Conservation (phyloP, 2,888 invertebrate genomes). For the Podabrus alpinus region DNA sequence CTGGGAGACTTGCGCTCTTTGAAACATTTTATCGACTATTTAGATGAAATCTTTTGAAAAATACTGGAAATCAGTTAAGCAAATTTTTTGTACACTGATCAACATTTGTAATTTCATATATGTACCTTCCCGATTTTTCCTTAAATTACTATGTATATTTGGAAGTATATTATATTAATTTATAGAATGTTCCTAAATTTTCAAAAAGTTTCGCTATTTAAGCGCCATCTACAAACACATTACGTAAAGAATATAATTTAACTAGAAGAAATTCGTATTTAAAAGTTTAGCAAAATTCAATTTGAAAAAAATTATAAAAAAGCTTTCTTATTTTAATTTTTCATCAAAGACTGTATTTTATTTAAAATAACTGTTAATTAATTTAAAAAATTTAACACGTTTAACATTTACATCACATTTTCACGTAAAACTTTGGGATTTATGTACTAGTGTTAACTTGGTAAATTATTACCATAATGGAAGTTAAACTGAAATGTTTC, state of each 20-base stretch:
- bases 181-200: neutral
- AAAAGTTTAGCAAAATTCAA: too few species aligned
- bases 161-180: neutral
- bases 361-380: conserved; percentile 36
- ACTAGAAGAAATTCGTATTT: neutral
- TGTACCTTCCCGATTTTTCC: neutral
- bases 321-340: conserved; percentile 39
- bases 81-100: too few species aligned
- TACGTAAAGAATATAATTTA: neutral
- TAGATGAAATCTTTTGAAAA: neutral
- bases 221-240: neutral
- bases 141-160: neutral
- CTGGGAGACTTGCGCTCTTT: neutral
- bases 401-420: conserved; percentile 66
- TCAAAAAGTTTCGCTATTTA: neutral
- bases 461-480: conserved; percentile 55
- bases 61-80: neutral
- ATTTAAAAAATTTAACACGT: too few species aligned
- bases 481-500: conserved; percentile 42
- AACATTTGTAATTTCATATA: too few species aligned
- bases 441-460: conserved; percentile 58
- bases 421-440: conserved; percentile 56
- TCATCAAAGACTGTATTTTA: conserved; percentile 37
- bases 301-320: too few species aligned
- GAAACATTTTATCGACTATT: neutral